These are phyloP conservation scores for Isoperla grammatica DNA, from an alignment of 2,888 invertebrate species.

Conservation along the genomic window DNA sequence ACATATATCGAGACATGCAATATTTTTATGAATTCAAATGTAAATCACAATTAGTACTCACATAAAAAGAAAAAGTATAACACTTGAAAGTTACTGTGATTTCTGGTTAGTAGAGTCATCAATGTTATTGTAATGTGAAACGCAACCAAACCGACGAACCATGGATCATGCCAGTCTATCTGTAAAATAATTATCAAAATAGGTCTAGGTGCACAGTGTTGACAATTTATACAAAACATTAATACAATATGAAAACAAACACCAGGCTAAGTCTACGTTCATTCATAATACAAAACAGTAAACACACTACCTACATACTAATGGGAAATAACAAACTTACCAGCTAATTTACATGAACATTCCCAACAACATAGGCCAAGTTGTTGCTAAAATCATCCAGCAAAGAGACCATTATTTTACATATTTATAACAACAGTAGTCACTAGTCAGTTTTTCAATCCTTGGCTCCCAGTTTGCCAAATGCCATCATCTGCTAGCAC, in stretches of 20 bases:
- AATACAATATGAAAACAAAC: background rate
- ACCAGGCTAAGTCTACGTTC: background rate
- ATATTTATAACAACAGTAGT: too few species aligned
- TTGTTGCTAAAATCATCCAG: too few species aligned
- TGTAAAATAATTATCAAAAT: constrained; percentile 43
- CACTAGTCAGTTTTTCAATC: too few species aligned
- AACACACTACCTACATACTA: constrained; percentile 5
- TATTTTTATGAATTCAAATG: too few species aligned
- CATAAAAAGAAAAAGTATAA: constrained; percentile 71
- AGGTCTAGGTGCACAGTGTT: background rate
- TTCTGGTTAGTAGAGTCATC: constrained; percentile 73
- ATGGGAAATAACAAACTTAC: too few species aligned
- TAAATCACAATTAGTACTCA: constrained; percentile 50
- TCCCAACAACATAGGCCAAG: too few species aligned
- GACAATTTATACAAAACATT: constrained; percentile 15
- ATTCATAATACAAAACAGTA: constrained; percentile 1
- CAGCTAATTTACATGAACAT: too few species aligned
- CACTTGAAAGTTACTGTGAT: constrained; percentile 82
- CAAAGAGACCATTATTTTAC: too few species aligned
- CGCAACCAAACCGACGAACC: constrained; percentile 69
- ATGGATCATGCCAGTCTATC: constrained; percentile 89
- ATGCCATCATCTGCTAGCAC: too few species aligned
- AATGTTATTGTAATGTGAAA: constrained; percentile 73
- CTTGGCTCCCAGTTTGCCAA: too few species aligned
- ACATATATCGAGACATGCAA: too few species aligned